Base-by-base conservation (phyloP, 2,888 invertebrate genomes). In the Mycogona germanica region DNA sequence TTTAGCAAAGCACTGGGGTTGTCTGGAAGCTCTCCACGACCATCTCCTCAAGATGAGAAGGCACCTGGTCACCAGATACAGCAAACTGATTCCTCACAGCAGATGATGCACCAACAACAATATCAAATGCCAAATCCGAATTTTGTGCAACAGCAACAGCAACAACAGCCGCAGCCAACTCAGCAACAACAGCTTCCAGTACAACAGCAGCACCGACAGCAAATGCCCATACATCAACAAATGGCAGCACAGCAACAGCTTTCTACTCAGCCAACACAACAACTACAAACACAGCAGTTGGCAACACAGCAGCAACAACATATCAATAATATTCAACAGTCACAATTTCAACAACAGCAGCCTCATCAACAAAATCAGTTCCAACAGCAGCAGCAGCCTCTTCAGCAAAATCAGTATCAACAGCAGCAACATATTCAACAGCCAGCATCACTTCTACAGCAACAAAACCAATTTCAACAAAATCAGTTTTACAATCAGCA, bases 1-100 rank as follows among this genome's bases (percentile, higher is more conserved):
- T 73, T 73, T 60, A 71, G 71, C 56, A 62, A 70, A 61, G 72
- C 72, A 17, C 62, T 73, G 59, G 72, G 72, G 14, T 47, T 57
- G 12, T 42, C 46, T 12, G 42, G 56, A 12, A 35, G 35, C 9
- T 50, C 57, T 2, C 57, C 50, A 12, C n/a, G 54, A 19, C 54
- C 56, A n/a, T 48, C 53, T 17, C 53, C 54, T 19, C n/a, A n/a
- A n/a, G n/a, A n/a, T n/a, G n/a, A n/a, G n/a, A n/a, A n/a, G 25
- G 30, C 23, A 25, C 17, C 17, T 21, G 19, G 25, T 32, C 30
- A 25, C 19, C 32, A 17, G 19, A 19, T 32, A 32, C 48, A 48
- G 25, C 30, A 35, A 12, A 7, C 41, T 9, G 9, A 17, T 41
- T 21, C 41, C 9, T 41, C 41, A 45, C 38, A 40, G 23, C 14